Percentiles rank a stretch among this genome's conserved stretches.
These are phyloP conservation scores for Penaeus vannamei DNA, from an alignment of 1,140 invertebrate species.

Conservation along the genomic window DNA sequence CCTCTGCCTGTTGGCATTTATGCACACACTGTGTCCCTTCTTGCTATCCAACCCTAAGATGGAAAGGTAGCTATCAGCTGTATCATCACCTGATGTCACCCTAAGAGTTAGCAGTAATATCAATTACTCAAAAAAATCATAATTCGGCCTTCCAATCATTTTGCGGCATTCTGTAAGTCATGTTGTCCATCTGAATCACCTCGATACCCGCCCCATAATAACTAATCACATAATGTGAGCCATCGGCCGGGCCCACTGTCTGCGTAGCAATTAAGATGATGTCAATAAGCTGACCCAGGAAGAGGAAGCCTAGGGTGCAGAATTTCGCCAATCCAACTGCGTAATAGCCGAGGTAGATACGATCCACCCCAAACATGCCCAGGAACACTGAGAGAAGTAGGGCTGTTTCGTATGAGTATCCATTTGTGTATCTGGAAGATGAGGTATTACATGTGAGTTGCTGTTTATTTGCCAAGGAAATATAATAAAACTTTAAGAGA, in stretches of 20 bases:
- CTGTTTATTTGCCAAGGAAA: no score
- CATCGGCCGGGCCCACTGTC: constrained; percentile 94
- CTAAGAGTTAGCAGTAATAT: no score
- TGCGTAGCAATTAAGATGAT: constrained; percentile 95
- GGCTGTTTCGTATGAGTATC: constrained; percentile 93
- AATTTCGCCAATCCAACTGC: constrained; percentile 95
- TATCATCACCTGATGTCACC: no score
- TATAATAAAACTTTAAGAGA: no score
- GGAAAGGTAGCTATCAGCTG: no score
- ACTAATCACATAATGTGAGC: constrained; percentile 94
- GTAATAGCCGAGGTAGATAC: constrained; percentile 97
- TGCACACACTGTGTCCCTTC: no score
- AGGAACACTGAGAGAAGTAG: constrained; percentile 92
- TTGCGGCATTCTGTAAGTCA: constrained; percentile 86
- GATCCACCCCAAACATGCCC: constrained; percentile 94
- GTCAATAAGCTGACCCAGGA: constrained; percentile 95
- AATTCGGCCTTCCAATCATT: constrained; percentile 79
- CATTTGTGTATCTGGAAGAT: constrained; percentile 81
- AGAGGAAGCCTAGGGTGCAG: constrained; percentile 96
- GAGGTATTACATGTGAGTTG: no score
- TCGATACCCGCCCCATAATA: constrained; percentile 91
- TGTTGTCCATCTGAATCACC: constrained; percentile 87
- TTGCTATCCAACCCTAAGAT: no score
- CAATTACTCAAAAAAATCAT: constrained; percentile 17
- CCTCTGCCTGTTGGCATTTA: no score